These are phyloP conservation scores for Eristalis intricaria DNA, from an alignment of 2,888 invertebrate genomes.

Conservation along the genomic window DNA sequence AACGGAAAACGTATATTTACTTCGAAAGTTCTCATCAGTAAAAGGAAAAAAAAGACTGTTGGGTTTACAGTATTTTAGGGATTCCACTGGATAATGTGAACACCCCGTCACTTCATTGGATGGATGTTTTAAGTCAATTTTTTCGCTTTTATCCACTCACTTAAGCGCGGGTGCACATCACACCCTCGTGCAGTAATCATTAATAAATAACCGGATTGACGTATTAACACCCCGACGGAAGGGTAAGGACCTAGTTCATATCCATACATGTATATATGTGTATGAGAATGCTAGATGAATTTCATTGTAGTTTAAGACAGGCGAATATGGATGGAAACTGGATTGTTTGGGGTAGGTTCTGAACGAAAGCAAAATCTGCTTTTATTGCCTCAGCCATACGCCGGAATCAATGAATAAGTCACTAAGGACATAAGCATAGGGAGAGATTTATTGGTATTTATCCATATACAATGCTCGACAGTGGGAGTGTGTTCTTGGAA, in stretches of 20 bases:
- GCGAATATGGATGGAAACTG: background rate
- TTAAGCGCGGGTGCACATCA: slow-evolving; percentile 28
- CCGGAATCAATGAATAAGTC: slow-evolving; percentile 64
- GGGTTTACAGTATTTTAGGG: background rate
- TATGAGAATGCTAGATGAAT: slow-evolving; percentile 55
- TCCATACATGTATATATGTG: background rate
- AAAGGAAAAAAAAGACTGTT: background rate
- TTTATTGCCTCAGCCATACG: slow-evolving; percentile 53
- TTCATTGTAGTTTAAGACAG: slow-evolving; percentile 43
- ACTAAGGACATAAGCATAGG: slow-evolving; percentile 27
- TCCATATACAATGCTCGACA: background rate
- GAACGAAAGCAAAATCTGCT: slow-evolving; percentile 49
- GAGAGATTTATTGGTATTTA: slow-evolving; percentile 53
- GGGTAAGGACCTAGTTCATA: background rate
- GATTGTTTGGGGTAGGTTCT: slow-evolving; percentile 36
- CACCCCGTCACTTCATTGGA: background rate
- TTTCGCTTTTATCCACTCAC: slow-evolving; percentile 16
- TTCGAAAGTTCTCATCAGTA: background rate
- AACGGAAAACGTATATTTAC: background rate
- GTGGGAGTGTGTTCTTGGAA: slow-evolving; percentile 9
- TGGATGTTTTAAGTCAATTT: slow-evolving; percentile 6
- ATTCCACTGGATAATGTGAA: background rate
- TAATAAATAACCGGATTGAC: slow-evolving; percentile 63
- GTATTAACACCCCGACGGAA: slow-evolving; percentile 19
- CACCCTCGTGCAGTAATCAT: slow-evolving; percentile 38